phyloP scores from a whole-genome alignment of 2,113 vertebrate species.

The Mobula hypostoma region DNA sequence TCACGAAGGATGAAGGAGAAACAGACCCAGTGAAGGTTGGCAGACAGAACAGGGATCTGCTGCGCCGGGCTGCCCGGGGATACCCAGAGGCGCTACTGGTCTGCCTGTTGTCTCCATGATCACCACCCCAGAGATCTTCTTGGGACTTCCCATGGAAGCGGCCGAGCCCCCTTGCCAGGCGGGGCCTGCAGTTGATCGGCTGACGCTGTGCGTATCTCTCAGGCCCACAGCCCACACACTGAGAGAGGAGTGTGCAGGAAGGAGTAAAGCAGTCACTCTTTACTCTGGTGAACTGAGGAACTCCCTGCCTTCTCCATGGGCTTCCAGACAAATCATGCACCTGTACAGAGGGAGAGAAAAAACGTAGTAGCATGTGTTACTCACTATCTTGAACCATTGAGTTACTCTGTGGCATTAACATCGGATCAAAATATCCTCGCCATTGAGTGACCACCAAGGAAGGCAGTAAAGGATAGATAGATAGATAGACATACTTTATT shows the following conservation, averaged over 20 bases:
- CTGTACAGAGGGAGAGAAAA: constrained; percentile 49
- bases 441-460: too few relatives aligned
- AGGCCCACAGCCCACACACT: constrained; percentile 41
- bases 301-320: constrained; percentile 50
- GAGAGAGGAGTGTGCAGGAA: constrained; percentile 44
- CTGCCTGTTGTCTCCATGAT: constrained; percentile 45
- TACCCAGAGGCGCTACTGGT: constrained; percentile 45
- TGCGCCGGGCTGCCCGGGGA: constrained; percentile 59
- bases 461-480: too few relatives aligned
- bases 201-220: constrained; percentile 49
- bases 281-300: constrained; percentile 41
- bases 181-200: constrained; percentile 38
- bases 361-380: constrained; percentile 4
- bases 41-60: constrained; percentile 75
- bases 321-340: constrained; percentile 56
- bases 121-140: constrained; percentile 44
- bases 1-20: constrained; percentile 50
- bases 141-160: constrained; percentile 50
- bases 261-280: constrained; percentile 42
- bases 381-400: too few relatives aligned
- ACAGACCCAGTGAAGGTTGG: constrained; percentile 59
- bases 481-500: too few relatives aligned
- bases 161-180: constrained; percentile 30
- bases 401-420: too few relatives aligned
- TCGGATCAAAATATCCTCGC: too few relatives aligned